Evolutionary conservation across 1,140 invertebrate species (phyloP).

Genomic region (Ceratina australensis): DNA sequence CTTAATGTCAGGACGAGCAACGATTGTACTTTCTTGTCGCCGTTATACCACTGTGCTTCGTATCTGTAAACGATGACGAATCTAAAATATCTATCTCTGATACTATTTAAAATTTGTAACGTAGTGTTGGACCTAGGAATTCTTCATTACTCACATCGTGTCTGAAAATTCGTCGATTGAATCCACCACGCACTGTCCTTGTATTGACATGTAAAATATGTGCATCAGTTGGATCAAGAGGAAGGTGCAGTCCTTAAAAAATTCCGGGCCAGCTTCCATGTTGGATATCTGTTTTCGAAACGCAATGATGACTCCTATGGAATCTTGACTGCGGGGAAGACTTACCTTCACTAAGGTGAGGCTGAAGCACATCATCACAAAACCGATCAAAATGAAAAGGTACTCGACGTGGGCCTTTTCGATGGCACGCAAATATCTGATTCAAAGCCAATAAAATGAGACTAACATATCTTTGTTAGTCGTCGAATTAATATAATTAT

Average conservation of each 20-base stretch:
- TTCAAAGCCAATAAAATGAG: neutral
- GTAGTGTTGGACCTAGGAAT: neutral
- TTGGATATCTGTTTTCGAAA: neutral
- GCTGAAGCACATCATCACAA: neutral
- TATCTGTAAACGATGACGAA: neutral
- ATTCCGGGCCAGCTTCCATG: neutral
- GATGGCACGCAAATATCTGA: neutral
- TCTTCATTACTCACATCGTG: neutral
- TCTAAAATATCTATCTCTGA: too few species aligned
- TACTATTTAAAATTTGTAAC: neutral
- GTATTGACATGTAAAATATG: neutral
- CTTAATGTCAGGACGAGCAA: neutral
- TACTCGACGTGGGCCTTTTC: neutral
- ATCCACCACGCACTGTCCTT: neutral
- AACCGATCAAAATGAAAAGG: neutral
- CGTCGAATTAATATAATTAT: too few species aligned
- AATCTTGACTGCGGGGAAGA: neutral
- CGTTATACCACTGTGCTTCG: neutral
- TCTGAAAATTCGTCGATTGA: neutral
- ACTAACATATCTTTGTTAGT: neutral
- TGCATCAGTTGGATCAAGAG: neutral
- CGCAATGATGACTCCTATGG: neutral
- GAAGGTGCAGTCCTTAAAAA: neutral
- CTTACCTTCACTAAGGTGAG: conserved; percentile 6
- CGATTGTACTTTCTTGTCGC: neutral